Base-by-base conservation (phyloP, 2,113 vertebrate genomes). In the Tonatia bakeri region DNA sequence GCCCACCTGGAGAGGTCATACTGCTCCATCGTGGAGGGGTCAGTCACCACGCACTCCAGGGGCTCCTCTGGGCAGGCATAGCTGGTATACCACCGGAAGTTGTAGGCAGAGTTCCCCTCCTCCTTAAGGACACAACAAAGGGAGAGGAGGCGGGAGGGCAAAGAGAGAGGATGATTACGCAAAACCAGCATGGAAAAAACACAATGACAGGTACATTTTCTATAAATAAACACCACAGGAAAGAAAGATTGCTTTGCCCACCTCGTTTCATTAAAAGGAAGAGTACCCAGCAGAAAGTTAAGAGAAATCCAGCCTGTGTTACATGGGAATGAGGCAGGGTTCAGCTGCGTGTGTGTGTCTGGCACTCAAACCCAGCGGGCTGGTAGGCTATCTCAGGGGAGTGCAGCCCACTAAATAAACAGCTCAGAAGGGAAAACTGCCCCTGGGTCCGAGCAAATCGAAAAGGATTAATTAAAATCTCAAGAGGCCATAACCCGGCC, bases 11-110 rank as follows among this genome's bases (percentile, higher is more conserved):
- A 99, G 43, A 99, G 97, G 90, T 99, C 99, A 8, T 99, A 99
- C 8, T 99, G 99, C 40, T 99, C 98, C 85, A 99, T 93, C 0
- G 98, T 99, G 7, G 43, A 16, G 2, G 98, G 98, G 97, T 99
- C 99, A 0, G 99, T 99, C 97, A 99, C 99, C 93, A 99, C 38
- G 87, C 99, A 99, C 97, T 99, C 99, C 81, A 99, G 97, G 0
- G 99, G 99, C 86, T 99, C 98, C 96, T 99, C 99, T 0, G 99
- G 99, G 97, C 99, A 99, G 16, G 99, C 99, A n/a, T 99, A 98
- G 50, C 99, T 99, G 3, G 99, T 99, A 72, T 99, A 99, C 99
- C 99, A 99, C 84, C 98, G 99, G 97, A 99, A 99, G 98, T 99
- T 99, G 91, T 99, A 99, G 0, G 99, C 99, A 76, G 98, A 98